Conservation (phyloP, 2,888 invertebrate genomes). For the Argyra leucocephala region DNA sequence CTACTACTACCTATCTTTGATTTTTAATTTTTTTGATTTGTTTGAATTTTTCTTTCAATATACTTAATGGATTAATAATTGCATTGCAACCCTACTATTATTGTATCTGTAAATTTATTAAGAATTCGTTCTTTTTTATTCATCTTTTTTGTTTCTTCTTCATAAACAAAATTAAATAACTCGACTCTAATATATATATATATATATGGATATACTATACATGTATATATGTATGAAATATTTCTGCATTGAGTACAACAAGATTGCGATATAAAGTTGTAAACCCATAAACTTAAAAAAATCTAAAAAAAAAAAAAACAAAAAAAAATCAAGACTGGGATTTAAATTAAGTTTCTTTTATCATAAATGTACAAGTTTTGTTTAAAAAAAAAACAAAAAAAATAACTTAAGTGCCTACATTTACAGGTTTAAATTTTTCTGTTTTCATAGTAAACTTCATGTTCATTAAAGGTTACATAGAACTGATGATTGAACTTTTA, state of each 20-base stretch:
- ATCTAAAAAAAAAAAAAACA: not conserved
- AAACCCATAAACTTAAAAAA: not conserved
- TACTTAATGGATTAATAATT: not conserved
- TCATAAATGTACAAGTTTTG: not conserved
- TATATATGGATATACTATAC: not conserved
- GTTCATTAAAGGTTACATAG: not conserved
- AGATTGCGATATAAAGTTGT: not conserved
- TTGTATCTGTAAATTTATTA: not conserved
- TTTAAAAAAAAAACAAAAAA: too few relatives aligned
- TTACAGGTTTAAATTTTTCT: too few relatives aligned
- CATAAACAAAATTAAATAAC: not conserved
- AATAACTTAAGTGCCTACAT: too few relatives aligned
- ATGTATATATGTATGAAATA: not conserved
- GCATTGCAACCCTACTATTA: not conserved
- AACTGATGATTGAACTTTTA: too few relatives aligned
- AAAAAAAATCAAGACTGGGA: not conserved
- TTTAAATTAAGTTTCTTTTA: constrained; percentile 1
- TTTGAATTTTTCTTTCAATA: not conserved
- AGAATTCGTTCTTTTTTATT: not conserved
- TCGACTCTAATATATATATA: not conserved
- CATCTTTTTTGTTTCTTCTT: not conserved
- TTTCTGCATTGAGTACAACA: not conserved
- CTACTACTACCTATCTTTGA: not conserved
- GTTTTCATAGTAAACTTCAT: not conserved
- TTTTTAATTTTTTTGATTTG: not conserved